These are phyloP conservation scores for Sipha maydis DNA, from an alignment of 2,888 invertebrate genomes.

Conservation along the genomic window DNA sequence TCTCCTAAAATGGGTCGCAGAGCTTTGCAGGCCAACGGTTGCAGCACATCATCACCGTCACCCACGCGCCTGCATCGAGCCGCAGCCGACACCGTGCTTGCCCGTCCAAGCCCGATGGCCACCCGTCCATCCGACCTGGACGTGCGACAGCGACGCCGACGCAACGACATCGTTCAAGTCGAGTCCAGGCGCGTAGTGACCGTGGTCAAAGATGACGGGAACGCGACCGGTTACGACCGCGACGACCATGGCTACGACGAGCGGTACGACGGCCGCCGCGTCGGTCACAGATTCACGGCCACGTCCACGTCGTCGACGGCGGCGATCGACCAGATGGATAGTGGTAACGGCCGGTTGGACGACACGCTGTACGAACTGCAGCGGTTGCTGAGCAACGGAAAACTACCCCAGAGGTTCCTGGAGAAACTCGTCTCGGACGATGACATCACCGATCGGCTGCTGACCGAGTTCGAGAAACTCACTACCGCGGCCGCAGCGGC, in stretches of 20 bases:
- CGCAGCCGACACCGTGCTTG: constrained; percentile 67
- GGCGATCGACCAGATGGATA: background rate
- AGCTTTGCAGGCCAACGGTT: constrained; percentile 69
- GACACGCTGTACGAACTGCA: constrained; percentile 75
- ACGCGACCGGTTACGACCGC: background rate
- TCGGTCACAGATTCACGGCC: background rate
- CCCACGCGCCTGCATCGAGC: constrained; percentile 47
- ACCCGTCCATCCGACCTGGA: constrained; percentile 62
- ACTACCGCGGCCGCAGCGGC: background rate
- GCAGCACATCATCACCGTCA: constrained; percentile 65
- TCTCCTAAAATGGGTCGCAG: constrained; percentile 72
- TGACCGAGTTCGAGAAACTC: constrained; percentile 38
- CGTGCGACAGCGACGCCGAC: constrained; percentile 66
- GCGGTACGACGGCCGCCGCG: background rate
- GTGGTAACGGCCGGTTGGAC: constrained; percentile 67
- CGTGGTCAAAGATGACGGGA: constrained; percentile 64
- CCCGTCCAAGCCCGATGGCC: constrained; percentile 65
- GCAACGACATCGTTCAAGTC: constrained; percentile 66
- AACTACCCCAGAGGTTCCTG: constrained; percentile 36
- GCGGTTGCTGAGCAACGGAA: constrained; percentile 65
- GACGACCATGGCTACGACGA: background rate
- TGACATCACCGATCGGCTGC: constrained; percentile 57
- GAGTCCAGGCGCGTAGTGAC: constrained; percentile 72
- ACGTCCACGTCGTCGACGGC: background rate
- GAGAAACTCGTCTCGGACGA: constrained; percentile 45